Conservation (phyloP, 2,888 invertebrate genomes). For the Mylabris sibirica region DNA sequence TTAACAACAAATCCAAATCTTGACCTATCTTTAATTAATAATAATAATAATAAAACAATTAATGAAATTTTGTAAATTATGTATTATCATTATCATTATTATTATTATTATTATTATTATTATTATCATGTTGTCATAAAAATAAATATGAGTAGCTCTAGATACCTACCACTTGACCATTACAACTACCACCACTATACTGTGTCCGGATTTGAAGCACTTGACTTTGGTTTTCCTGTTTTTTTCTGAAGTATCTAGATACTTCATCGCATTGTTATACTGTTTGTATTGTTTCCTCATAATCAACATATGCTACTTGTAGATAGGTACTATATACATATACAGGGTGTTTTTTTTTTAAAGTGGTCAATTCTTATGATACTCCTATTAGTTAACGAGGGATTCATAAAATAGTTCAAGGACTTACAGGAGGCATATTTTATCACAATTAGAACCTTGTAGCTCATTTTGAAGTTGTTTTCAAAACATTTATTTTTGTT, state of each 20-base stretch:
- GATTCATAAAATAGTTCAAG: too few relatives aligned
- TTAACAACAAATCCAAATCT: neutral
- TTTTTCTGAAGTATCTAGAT: neutral
- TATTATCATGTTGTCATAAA: neutral
- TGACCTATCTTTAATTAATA: neutral
- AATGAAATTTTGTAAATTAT: too few relatives aligned
- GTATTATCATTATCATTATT: neutral
- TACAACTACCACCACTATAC: neutral
- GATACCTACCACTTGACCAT: neutral
- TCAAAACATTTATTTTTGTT: too few relatives aligned
- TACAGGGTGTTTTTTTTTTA: too few relatives aligned
- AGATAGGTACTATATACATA: too few relatives aligned
- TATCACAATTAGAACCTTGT: too few relatives aligned
- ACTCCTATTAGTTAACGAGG: too few relatives aligned
- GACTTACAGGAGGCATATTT: too few relatives aligned
- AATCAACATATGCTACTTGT: neutral
- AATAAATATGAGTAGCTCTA: neutral
- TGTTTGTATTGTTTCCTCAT: neutral
- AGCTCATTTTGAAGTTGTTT: too few relatives aligned
- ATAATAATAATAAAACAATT: too few relatives aligned
- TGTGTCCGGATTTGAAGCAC: neutral
- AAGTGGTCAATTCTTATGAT: too few relatives aligned
- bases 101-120: conserved; percentile 5
- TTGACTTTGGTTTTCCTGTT: neutral
- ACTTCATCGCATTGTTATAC: neutral